Evolutionary conservation across 2,797 vertebrate genomes (phyloP).

Genomic region (Esox lucius): DNA sequence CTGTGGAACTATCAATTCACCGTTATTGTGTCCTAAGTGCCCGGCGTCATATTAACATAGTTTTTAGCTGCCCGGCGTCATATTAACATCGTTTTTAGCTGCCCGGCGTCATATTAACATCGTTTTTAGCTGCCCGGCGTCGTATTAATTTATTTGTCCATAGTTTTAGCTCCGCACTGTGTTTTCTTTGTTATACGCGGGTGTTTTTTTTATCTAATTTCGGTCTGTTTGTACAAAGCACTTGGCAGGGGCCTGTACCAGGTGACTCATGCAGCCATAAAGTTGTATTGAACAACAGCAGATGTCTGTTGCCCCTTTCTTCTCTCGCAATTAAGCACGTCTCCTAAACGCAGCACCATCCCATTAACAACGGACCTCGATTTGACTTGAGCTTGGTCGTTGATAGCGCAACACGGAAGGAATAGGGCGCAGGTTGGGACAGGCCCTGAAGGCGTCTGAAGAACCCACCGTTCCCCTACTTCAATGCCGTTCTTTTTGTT

Average conservation of each 20-base stretch:
- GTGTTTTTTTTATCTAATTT: constrained; percentile 43
- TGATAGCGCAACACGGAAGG: not conserved
- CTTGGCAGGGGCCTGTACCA: not conserved
- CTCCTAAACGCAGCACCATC: not conserved
- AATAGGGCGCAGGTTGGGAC: not conserved
- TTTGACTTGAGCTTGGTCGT: constrained; percentile 30
- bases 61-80: constrained; percentile 12
- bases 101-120: not conserved
- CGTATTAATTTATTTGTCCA: constrained; percentile 52
- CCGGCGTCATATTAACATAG: not conserved
- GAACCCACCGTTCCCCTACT: not conserved
- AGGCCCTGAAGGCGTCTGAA: not conserved
- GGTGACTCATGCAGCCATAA: constrained; percentile 72
- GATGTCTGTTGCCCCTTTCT: constrained; percentile 63
- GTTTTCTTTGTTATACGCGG: constrained; percentile 13
- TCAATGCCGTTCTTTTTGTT: not conserved
- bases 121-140: constrained; percentile 12
- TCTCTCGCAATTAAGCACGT: constrained; percentile 61
- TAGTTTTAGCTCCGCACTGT: constrained; percentile 8
- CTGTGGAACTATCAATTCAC: constrained; percentile 45
- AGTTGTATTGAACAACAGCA: constrained; percentile 70
- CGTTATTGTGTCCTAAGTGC: constrained; percentile 41
- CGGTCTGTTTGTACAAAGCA: constrained; percentile 48
- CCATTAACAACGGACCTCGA: not conserved
- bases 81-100: not conserved